Conservation (phyloP, 2,113 vertebrate genomes). For the Lophius piscatorius region DNA sequence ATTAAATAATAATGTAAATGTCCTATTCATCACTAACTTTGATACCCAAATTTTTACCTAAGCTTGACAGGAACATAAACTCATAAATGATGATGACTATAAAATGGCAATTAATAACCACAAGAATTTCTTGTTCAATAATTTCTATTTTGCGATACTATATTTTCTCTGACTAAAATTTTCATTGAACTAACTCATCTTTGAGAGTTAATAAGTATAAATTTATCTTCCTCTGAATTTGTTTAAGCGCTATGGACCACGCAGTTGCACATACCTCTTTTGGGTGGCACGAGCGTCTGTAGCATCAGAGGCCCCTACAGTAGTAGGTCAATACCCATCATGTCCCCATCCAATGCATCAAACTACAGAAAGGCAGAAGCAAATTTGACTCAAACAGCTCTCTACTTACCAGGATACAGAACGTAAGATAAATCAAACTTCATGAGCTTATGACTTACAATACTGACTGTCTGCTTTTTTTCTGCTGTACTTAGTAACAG, state of each 20-base stretch:
- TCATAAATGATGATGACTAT: neutral
- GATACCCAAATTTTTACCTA: neutral
- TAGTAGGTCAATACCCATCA: constrained; percentile 4
- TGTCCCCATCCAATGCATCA: neutral
- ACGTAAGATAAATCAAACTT: constrained; percentile 8
- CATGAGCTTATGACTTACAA: constrained; percentile 20
- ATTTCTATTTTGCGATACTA: too few relatives aligned
- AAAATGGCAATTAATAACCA: too few relatives aligned
- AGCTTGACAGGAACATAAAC: neutral
- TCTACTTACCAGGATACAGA: constrained; percentile 25
- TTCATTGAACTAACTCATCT: neutral
- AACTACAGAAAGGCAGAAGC: constrained; percentile 4
- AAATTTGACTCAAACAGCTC: constrained; percentile 3
- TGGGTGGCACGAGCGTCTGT: neutral
- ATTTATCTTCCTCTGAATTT: neutral
- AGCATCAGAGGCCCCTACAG: neutral
- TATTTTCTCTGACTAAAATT: too few relatives aligned
- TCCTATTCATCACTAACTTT: too few relatives aligned
- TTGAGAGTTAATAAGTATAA: neutral
- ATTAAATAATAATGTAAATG: neutral
- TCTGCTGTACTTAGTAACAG: constrained; percentile 33
- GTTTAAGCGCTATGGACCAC: neutral
- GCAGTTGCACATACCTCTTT: neutral
- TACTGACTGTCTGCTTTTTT: constrained; percentile 21
- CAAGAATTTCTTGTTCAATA: too few relatives aligned